Evolutionary conservation across 2,797 vertebrate species (phyloP).

Genomic region (Tarsius wallacei): DNA sequence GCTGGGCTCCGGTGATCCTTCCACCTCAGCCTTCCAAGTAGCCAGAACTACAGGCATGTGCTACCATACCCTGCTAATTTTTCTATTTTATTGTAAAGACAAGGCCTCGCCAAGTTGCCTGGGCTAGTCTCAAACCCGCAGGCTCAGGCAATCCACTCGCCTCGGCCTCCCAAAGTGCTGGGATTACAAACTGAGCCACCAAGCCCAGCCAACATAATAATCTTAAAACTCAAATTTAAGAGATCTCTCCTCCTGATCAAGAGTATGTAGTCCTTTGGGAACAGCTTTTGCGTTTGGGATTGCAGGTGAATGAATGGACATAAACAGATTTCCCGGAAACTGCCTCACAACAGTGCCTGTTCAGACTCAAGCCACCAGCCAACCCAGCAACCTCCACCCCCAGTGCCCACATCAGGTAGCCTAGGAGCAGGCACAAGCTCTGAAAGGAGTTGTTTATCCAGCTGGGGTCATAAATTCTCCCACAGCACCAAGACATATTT

Average conservation of each 20-base stretch:
- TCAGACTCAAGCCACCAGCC: slow-evolving; percentile 1
- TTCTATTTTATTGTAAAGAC: too few relatives aligned
- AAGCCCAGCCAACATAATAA: not conserved
- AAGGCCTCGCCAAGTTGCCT: too few relatives aligned
- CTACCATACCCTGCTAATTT: too few relatives aligned
- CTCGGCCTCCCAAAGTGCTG: too few relatives aligned
- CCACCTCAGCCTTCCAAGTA: too few relatives aligned
- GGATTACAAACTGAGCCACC: too few relatives aligned
- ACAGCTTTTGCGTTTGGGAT: not conserved
- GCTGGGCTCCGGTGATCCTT: too few relatives aligned
- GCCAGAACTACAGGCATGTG: too few relatives aligned
- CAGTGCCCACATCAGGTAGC: not conserved
- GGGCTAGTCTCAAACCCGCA: too few relatives aligned
- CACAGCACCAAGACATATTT: not conserved
- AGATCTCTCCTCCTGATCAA: not conserved
- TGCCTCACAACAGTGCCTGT: not conserved
- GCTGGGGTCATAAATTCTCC: slow-evolving; percentile 40
- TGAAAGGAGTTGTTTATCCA: slow-evolving; percentile 25
- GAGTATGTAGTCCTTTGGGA: not conserved
- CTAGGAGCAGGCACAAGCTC: not conserved
- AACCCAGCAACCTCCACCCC: not conserved
- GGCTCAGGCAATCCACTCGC: too few relatives aligned
- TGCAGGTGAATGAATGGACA: not conserved
- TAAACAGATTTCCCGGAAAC: not conserved
- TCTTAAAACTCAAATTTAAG: not conserved